Evolutionary conservation across 2,113 vertebrate species (phyloP).

Genomic region (Microtus richardsoni): DNA sequence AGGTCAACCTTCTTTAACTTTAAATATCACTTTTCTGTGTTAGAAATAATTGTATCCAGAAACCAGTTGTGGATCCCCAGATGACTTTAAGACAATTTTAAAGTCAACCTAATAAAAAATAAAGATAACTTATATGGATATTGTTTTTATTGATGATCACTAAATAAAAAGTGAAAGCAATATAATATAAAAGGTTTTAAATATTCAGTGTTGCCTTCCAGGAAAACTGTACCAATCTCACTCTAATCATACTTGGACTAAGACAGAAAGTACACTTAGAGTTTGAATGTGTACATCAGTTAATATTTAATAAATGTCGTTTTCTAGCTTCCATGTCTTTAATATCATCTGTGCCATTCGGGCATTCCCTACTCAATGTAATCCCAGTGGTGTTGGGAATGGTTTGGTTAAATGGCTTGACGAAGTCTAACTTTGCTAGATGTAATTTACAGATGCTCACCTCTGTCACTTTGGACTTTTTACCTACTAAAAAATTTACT

Average conservation of each 20-base stretch:
- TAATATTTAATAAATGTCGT: slow-evolving; percentile 77
- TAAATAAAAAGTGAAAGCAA: background rate
- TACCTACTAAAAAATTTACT: slow-evolving; percentile 73
- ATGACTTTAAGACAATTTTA: slow-evolving; percentile 40
- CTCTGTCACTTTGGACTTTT: slow-evolving; percentile 75
- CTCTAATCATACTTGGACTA: background rate
- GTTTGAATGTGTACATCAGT: slow-evolving; percentile 65
- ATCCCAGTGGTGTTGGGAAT: slow-evolving; percentile 77
- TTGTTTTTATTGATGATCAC: background rate
- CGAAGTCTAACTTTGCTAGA: slow-evolving; percentile 71
- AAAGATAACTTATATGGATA: background rate
- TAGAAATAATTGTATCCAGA: background rate
- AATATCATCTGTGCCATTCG: slow-evolving; percentile 66
- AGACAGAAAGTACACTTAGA: slow-evolving; percentile 52
- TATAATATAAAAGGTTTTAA: slow-evolving; percentile 25
- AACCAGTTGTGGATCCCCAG: background rate
- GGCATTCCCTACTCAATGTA: slow-evolving; percentile 68
- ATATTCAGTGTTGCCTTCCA: background rate
- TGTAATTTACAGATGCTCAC: slow-evolving; percentile 67
- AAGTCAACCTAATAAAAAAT: background rate
- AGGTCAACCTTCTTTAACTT: background rate
- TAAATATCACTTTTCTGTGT: background rate
- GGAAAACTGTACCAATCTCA: background rate
- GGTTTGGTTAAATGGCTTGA: slow-evolving; percentile 79
- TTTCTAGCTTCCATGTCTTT: slow-evolving; percentile 82